These are phyloP conservation scores for Centropus bengalensis DNA, from an alignment of 2,113 vertebrate species.

Conservation along the genomic window DNA sequence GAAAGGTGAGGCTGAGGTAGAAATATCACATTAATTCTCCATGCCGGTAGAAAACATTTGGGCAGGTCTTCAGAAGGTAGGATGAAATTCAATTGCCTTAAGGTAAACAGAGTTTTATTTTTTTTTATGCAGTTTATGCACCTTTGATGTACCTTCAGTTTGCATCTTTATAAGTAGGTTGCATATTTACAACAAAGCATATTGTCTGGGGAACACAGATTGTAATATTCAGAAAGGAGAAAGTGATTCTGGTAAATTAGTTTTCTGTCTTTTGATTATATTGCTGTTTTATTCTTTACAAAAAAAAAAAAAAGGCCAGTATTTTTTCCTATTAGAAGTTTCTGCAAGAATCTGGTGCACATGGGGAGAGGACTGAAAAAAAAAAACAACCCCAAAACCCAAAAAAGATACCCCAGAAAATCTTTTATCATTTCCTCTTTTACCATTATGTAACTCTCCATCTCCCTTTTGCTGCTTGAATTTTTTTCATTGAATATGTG, in stretches of 20 bases:
- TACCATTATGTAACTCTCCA: neutral
- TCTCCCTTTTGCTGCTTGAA: neutral
- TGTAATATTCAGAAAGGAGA: neutral
- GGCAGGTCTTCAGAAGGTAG: neutral
- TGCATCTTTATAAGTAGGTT: neutral
- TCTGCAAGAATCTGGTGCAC: neutral
- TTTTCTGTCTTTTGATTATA: neutral
- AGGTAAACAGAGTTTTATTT: neutral
- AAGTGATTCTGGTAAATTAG: neutral
- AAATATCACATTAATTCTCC: neutral
- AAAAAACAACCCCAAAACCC: too few relatives aligned
- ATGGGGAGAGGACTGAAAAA: neutral
- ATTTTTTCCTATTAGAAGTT: neutral
- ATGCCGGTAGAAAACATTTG: neutral
- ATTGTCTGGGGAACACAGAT: neutral
- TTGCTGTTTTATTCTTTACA: neutral
- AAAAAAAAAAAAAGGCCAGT: neutral
- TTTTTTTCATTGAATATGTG: neutral
- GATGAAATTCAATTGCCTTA: neutral
- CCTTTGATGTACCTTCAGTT: neutral
- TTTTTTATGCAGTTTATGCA: neutral
- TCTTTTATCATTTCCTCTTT: neutral
- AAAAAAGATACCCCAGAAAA: too few relatives aligned
- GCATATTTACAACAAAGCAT: neutral
- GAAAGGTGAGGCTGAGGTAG: neutral